phyloP scores from a whole-genome alignment of 1,140 invertebrate genomes.

The Chironomus striatipennis region DNA sequence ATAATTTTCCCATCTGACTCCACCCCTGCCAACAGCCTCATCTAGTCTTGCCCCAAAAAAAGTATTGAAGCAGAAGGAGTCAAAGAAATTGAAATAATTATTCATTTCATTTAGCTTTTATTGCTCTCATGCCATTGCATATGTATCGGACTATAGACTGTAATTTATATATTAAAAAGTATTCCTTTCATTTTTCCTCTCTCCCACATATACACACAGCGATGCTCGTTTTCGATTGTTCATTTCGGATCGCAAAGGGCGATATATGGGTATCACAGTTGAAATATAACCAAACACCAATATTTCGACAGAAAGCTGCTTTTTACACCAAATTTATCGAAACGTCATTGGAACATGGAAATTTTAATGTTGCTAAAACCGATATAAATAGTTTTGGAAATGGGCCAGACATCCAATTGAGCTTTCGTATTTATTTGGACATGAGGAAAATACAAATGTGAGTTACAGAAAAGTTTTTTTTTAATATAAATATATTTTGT shows the following conservation, averaged over 20 bases:
- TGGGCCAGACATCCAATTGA: constrained; percentile 37
- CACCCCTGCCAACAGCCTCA: no score
- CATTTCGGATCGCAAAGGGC: constrained; percentile 38
- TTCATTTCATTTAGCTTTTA: not conserved
- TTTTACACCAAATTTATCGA: constrained; percentile 38
- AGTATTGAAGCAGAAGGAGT: no score
- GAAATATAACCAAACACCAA: constrained; percentile 38
- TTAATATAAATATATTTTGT: not conserved
- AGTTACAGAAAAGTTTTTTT: constrained; percentile 25
- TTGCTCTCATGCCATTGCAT: no score
- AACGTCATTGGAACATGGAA: constrained; percentile 35
- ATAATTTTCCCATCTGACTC: no score
- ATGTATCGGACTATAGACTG: no score
- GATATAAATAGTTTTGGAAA: constrained; percentile 40
- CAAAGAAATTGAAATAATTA: not conserved
- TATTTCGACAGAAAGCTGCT: constrained; percentile 39
- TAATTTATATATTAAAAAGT: no score
- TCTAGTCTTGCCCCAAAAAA: no score
- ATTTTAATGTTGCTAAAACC: constrained; percentile 33
- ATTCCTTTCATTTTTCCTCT: no score
- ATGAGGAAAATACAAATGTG: constrained; percentile 39
- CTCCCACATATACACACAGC: constrained; percentile 28
- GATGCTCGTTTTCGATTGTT: constrained; percentile 37
- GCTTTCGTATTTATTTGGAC: constrained; percentile 36
- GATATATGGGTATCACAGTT: constrained; percentile 38